Percentiles rank a stretch among this genome's conserved stretches.
Conservation (phyloP, 2,797 vertebrate species). For the Carapus acus region DNA sequence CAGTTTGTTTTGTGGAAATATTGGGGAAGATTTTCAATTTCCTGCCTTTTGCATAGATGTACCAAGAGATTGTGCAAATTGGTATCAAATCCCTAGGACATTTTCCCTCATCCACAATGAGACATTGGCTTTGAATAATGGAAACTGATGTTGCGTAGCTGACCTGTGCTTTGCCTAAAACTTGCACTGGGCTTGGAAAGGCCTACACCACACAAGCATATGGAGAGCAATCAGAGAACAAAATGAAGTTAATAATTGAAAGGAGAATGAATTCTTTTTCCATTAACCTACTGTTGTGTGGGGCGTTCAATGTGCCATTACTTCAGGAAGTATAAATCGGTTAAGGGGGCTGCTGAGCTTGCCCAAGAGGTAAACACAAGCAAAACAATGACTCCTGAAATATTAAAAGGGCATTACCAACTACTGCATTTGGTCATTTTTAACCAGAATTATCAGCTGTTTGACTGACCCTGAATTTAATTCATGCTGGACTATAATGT, state of each 20-base stretch:
- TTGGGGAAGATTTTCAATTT: too few relatives aligned
- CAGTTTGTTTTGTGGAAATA: neutral
- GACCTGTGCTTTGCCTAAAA: neutral
- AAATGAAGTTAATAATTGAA: too few relatives aligned
- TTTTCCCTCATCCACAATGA: neutral
- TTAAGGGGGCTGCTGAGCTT: neutral
- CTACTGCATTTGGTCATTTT: constrained; percentile 55
- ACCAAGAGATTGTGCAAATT: too few relatives aligned
- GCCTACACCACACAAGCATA: neutral
- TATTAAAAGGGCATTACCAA: constrained; percentile 55
- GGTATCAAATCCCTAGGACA: neutral
- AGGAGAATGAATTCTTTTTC: neutral
- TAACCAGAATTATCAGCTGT: constrained; percentile 50
- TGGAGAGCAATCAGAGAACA: too few relatives aligned
- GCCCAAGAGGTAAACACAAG: constrained; percentile 8
- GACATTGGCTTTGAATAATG: neutral
- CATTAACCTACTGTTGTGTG: neutral
- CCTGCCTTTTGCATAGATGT: too few relatives aligned
- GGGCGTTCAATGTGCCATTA: too few relatives aligned
- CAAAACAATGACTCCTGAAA: constrained; percentile 44
- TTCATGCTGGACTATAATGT: constrained; percentile 51
- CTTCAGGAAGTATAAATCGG: too few relatives aligned
- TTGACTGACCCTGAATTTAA: constrained; percentile 49
- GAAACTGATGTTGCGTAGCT: too few relatives aligned
- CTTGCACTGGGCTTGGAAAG: too few relatives aligned